Conservation (phyloP, 2,113 vertebrate species). For the Paedocypris sp. region DNA sequence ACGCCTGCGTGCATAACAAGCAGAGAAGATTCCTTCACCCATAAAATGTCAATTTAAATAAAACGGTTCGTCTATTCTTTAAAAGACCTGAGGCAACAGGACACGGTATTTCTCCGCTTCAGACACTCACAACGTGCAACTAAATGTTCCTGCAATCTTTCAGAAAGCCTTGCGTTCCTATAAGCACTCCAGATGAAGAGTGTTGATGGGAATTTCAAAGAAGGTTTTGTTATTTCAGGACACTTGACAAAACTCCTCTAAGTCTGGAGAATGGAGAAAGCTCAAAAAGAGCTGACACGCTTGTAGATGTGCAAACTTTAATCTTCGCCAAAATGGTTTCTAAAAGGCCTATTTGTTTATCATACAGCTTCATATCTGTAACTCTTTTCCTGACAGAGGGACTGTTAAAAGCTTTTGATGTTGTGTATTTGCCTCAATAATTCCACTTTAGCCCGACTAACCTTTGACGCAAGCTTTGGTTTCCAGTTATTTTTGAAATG, state of each 20-base stretch:
- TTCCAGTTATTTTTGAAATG: conserved; percentile 16
- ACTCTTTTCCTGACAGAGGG: conserved; percentile 17
- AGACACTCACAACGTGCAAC: not conserved
- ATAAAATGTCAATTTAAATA: not conserved
- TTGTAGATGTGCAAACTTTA: conserved; percentile 24
- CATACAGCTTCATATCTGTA: conserved; percentile 15
- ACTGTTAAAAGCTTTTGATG: conserved; percentile 27
- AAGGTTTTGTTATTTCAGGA: conserved; percentile 31
- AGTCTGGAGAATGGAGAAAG: not conserved
- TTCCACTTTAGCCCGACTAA: not conserved
- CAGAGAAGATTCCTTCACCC: too few relatives aligned
- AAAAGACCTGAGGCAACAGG: not conserved
- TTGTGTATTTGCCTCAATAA: not conserved
- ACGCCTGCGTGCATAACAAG: too few relatives aligned
- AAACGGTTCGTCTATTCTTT: not conserved
- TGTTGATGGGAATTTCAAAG: conserved; percentile 33
- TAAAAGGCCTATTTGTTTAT: conserved; percentile 14
- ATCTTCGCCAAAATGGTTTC: conserved; percentile 5
- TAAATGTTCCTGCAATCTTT: conserved; percentile 13
- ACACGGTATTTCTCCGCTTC: not conserved
- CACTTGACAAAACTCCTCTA: conserved; percentile 20
- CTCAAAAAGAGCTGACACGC: conserved; percentile 16
- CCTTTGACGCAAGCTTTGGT: conserved; percentile 13
- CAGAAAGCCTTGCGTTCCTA: not conserved
- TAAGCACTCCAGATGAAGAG: conserved; percentile 4